phyloP scores from a whole-genome alignment of 2,113 vertebrate species.

The Hypanus sabinus region DNA sequence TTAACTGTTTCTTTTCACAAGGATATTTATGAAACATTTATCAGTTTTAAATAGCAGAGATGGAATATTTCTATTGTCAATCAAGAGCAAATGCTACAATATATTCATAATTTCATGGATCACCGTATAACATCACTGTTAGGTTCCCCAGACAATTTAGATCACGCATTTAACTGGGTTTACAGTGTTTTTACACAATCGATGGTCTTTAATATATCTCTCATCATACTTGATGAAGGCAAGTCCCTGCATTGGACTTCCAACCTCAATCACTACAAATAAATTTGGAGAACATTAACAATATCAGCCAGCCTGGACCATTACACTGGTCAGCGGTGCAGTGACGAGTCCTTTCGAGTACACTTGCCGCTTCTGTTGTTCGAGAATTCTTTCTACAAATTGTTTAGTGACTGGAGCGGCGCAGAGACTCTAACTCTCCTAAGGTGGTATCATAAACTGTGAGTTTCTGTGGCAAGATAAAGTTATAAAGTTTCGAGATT shows the following conservation, averaged over 20 bases:
- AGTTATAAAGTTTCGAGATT: neutral
- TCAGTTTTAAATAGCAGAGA: neutral
- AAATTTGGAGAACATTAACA: neutral
- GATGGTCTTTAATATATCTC: neutral
- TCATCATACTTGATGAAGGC: neutral
- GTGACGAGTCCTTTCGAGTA: too few relatives aligned
- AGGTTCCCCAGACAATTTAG: too few relatives aligned
- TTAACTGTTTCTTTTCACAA: too few relatives aligned
- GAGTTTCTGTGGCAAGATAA: neutral
- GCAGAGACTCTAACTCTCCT: neutral
- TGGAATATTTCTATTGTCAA: too few relatives aligned
- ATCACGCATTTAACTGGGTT: too few relatives aligned
- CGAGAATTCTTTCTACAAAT: too few relatives aligned
- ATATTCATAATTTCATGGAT: too few relatives aligned
- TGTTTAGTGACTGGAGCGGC: neutral
- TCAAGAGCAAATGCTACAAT: too few relatives aligned
- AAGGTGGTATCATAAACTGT: neutral
- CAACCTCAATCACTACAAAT: neutral
- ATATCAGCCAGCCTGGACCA: neutral
- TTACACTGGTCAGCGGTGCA: neutral
- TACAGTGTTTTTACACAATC: neutral
- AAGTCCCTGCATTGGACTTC: neutral
- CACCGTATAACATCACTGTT: too few relatives aligned
- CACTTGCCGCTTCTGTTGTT: neutral
- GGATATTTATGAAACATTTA: too few relatives aligned